Evolutionary conservation across 2,113 vertebrate genomes (phyloP), one percentile per base, ranked within the genome.

Genomic region (Hemibagrus wyckioides): DNA sequence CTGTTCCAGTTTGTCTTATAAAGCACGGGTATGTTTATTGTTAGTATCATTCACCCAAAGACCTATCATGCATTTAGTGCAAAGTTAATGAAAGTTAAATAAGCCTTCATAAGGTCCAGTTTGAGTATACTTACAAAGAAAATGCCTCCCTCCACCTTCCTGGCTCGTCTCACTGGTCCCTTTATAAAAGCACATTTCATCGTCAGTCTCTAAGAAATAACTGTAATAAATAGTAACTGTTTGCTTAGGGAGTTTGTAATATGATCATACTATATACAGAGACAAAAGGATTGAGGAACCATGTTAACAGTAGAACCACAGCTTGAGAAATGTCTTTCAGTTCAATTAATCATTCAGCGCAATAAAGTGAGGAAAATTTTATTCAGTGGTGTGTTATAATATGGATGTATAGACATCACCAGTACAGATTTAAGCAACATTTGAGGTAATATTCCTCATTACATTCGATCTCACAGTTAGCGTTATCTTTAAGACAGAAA

Each of bases 71-170:
- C 89, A 36, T 90, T 88, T 76, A 88, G 56, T 65, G 13, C 30
- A 75, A 71, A 82, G 77, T 86, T 87, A 77, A 84, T 90, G 71
- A 91, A 69, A 89, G 57, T 48, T 48, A 48, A 89, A 83, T 15
- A 75, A 84, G 61, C 75, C 76, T 90, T 61, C 41, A 79, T 80
- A 82, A 92, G 87, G 83, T 77, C 23, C 80, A 30, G 76, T 59
- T 89, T 36, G 33, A 30, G 56, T 88, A 94, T 96, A 96, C 95
- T 96, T 94, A 96, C 95, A 77, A 96, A 96, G 90, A 95, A 96
- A 84, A 96, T 86, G 91, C 90, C 95, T 94, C 95, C 95, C 83
- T 96, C 95, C 94, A 96, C 95, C 92, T 96, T 96, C 93, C 95
- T 93, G 93, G 90, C 86, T 87, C 92, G 93, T 93, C 95, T 94